phyloP scores from a whole-genome alignment of 1,140 invertebrate genomes.

The Leptinotarsa undecemlineata region DNA sequence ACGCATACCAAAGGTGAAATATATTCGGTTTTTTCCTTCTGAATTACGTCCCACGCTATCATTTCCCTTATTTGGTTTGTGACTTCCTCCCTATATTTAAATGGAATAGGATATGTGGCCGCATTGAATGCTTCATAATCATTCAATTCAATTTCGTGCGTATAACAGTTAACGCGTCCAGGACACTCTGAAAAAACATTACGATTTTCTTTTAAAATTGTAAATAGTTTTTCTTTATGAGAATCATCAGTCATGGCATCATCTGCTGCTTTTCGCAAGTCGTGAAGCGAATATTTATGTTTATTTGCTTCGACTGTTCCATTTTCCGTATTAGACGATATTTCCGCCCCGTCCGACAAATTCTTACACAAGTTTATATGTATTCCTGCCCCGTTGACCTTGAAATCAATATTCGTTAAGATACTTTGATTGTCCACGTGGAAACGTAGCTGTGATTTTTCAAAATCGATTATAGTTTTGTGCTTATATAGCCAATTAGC shows the following conservation, averaged over 20 bases:
- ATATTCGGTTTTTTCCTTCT: slow-evolving; percentile 17
- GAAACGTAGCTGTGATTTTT: background rate
- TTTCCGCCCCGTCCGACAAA: background rate
- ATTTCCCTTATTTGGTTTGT: slow-evolving; percentile 17
- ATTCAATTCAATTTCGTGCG: slow-evolving; percentile 13
- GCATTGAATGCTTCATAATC: background rate
- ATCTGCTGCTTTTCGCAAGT: background rate
- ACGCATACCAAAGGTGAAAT: slow-evolving; percentile 16
- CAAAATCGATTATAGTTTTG: background rate
- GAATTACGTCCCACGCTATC: slow-evolving; percentile 12
- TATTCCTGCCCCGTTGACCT: background rate
- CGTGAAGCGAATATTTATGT: background rate
- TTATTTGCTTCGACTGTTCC: too few relatives aligned
- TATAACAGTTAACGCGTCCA: background rate
- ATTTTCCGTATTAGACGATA: too few relatives aligned
- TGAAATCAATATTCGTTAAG: background rate
- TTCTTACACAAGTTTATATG: background rate
- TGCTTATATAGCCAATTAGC: background rate
- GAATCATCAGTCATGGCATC: background rate
- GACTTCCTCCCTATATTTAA: slow-evolving; percentile 1
- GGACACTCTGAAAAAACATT: slow-evolving; percentile 21
- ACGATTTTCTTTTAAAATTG: background rate
- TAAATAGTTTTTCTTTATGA: slow-evolving; percentile 7
- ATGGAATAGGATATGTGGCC: slow-evolving; percentile 10
- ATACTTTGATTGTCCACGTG: background rate